Evolutionary conservation across 2,797 vertebrate species (phyloP), one percentile per base, ranked within the genome.

Genomic region (Sebastes trivittatus): DNA sequence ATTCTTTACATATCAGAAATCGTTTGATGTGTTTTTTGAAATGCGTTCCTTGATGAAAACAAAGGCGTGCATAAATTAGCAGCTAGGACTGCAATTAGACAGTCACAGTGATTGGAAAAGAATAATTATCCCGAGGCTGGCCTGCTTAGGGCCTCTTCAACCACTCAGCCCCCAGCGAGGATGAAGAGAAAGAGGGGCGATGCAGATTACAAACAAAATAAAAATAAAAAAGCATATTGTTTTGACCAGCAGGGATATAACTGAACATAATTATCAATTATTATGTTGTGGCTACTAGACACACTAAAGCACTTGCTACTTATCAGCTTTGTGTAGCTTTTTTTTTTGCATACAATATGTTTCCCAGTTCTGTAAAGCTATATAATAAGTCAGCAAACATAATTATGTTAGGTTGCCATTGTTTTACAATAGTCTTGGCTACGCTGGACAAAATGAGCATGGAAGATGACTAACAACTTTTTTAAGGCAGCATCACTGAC

Each of bases 21-120:
- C 76, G 86, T 95, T 95, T 96, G 94, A 95, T 95, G 94, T 96
- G 74, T 88, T 88, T 56, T 93, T 91, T 92, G 55, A 92, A 92
- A 94, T 88, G 84, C 76, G 89, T 92, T 93, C 89, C 92, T 92
- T 91, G 89, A 92, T 91, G 92, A 94, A 95, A 95, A 96, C 93
- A 95, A 95, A 95, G 91, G 87, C 89, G 80, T 90, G 92, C 90
- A 95, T 96, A 95, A 87, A 96, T 95, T 94, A 95, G 85, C 71
- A 82, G 91, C 89, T 34, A 76, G 80, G 85, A 86, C 92, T 93
- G 93, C 92, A 95, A 95, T 95, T 95, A 95, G 89, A 90, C 89
- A 92, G 85, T 94, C 89, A 87, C 92, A 91, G 91, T 94, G 92
- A 94, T 94, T 93, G 91, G 88, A 92, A 92, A 90, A 90, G 89